These are phyloP conservation scores for Montipora capricornis DNA, from an alignment of 64 coral and sea anemone genomes.

Conservation along the genomic window DNA sequence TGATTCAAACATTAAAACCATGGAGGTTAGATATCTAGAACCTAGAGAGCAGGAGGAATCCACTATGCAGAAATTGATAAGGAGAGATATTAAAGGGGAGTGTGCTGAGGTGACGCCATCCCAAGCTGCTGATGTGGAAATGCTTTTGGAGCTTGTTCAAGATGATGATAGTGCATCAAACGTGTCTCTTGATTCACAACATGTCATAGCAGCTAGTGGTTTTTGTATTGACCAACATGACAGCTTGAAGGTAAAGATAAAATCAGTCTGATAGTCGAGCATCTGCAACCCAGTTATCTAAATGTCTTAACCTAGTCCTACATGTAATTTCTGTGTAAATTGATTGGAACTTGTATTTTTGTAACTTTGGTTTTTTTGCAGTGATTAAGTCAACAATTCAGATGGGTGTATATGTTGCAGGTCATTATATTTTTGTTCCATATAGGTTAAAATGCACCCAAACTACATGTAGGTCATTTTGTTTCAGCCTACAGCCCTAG, in stretches of 20 bases:
- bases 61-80: background rate
- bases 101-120: slow-evolving; percentile 53
- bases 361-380: too few species aligned
- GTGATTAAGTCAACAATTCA: too few species aligned
- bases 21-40: background rate
- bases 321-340: too few species aligned
- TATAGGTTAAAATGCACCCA: too few species aligned
- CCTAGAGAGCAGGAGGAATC: background rate
- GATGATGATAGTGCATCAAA: slow-evolving; percentile 21
- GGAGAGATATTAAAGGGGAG: background rate
- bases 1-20: background rate
- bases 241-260: background rate
- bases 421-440: too few species aligned
- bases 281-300: too few species aligned
- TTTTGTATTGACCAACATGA: slow-evolving; percentile 31
- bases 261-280: background rate
- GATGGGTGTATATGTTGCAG: too few species aligned
- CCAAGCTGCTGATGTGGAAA: slow-evolving; percentile 83
- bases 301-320: too few species aligned
- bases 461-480: too few species aligned
- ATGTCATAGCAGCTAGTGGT: background rate
- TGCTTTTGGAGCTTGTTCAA: slow-evolving; percentile 75
- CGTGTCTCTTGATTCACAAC: slow-evolving; percentile 5
- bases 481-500: too few species aligned
- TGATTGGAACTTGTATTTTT: too few species aligned